A percentile compares a stretch with the other conserved stretches of the same genome.
Conservation (phyloP, 2,888 invertebrate species). For the Drosophila infuscata region DNA sequence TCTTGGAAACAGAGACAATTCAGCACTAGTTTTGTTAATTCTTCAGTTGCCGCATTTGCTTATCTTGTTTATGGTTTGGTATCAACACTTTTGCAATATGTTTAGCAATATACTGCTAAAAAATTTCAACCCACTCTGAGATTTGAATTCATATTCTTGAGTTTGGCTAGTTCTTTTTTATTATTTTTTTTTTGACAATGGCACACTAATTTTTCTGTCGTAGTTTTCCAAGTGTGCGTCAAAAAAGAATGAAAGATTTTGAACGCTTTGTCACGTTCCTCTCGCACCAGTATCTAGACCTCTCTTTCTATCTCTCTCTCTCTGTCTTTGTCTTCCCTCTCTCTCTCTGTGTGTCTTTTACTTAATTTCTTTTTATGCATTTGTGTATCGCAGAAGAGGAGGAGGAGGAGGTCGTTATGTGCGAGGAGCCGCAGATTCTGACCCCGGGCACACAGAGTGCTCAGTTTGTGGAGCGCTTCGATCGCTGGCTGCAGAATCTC, state of each 20-base stretch:
- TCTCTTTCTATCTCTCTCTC: slow-evolving; percentile 8
- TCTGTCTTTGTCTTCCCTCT: slow-evolving; percentile 8
- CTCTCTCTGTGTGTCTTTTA: slow-evolving; percentile 32
- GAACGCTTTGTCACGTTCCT: slow-evolving; percentile 43
- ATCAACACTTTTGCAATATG: slow-evolving; percentile 60
- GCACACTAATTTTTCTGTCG: slow-evolving; percentile 63
- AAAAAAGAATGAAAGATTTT: not conserved
- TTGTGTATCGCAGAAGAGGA: slow-evolving; percentile 49
- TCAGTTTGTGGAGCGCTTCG: slow-evolving; percentile 68
- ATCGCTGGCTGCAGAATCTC: slow-evolving; percentile 72
- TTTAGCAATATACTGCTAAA: slow-evolving; percentile 79
- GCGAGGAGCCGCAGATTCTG: slow-evolving; percentile 53
- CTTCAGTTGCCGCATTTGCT: slow-evolving; percentile 21
- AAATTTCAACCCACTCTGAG: slow-evolving; percentile 48
- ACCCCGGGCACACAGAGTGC: slow-evolving; percentile 64
- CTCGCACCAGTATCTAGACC: slow-evolving; percentile 38
- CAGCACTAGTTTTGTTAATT: slow-evolving; percentile 16
- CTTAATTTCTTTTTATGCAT: slow-evolving; percentile 62
- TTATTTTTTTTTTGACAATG: slow-evolving; percentile 58
- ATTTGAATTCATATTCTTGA: slow-evolving; percentile 30
- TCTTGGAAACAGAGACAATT: slow-evolving; percentile 11
- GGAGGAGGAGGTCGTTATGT: slow-evolving; percentile 58
- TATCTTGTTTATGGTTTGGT: slow-evolving; percentile 30
- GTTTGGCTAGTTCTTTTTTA: slow-evolving; percentile 42
- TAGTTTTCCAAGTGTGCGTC: slow-evolving; percentile 45